Evolutionary conservation across 2,797 vertebrate genomes (phyloP).

Genomic region (Eospalax fontanierii): DNA sequence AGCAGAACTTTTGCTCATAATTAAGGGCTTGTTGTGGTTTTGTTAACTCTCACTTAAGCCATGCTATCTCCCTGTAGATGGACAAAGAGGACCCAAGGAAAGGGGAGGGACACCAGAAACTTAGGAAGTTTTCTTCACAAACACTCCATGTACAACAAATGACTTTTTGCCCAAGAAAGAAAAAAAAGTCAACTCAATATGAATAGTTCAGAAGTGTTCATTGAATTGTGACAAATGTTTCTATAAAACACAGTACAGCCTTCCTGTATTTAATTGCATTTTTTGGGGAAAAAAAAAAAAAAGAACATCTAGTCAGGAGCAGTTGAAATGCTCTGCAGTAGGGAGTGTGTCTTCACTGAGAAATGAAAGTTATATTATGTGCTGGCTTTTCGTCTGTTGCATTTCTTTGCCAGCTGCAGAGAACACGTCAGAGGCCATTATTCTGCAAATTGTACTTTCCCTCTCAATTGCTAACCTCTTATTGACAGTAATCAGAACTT

Average conservation of each 20-base stretch:
- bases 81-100: background rate
- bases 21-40: too few relatives aligned
- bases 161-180: background rate
- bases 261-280: slow-evolving; percentile 78
- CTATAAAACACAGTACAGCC: slow-evolving; percentile 49
- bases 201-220: slow-evolving; percentile 60
- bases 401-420: slow-evolving; percentile 76
- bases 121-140: slow-evolving; percentile 1
- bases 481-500: slow-evolving; percentile 86
- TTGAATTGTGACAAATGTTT: slow-evolving; percentile 61
- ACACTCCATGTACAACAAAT: background rate
- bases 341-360: slow-evolving; percentile 57
- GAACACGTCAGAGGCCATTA: slow-evolving; percentile 78
- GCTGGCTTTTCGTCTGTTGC: slow-evolving; percentile 81
- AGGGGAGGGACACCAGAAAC: too few relatives aligned
- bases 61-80: background rate
- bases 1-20: too few relatives aligned
- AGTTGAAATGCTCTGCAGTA: slow-evolving; percentile 68
- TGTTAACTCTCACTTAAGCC: background rate
- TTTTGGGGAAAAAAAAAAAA: slow-evolving; percentile 63
- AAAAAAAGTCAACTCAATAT: background rate
- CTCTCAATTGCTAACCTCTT: slow-evolving; percentile 78
- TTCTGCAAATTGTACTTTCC: slow-evolving; percentile 60
- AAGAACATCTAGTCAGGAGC: slow-evolving; percentile 22
- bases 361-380: slow-evolving; percentile 81